A percentile compares a stretch with the other conserved stretches of the same genome.
Evolutionary conservation across 2,888 invertebrate genomes (phyloP).

Genomic region (Pachydiplax longipennis): DNA sequence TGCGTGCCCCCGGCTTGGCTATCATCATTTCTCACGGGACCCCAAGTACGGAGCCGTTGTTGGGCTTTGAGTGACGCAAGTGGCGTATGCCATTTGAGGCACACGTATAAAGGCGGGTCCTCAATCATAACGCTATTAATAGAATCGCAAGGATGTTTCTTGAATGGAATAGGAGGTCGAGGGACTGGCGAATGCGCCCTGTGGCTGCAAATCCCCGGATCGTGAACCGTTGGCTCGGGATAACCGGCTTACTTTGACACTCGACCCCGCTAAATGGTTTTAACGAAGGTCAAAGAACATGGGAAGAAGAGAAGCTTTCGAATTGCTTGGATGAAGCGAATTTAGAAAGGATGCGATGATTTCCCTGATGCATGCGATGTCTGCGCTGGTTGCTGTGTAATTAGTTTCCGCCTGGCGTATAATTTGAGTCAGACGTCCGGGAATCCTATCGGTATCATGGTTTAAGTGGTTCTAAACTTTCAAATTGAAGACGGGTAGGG

Average conservation of each 20-base stretch:
- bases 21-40: background rate
- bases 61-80: background rate
- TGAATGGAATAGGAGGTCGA: constrained; percentile 32
- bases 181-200: background rate
- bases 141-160: constrained; percentile 25
- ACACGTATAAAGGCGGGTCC: constrained; percentile 15
- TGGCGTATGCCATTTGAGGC: background rate
- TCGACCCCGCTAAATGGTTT: background rate
- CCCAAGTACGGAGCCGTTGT: background rate
- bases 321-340: background rate
- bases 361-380: background rate
- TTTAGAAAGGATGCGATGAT: background rate
- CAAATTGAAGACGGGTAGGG: no score
- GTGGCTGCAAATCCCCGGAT: background rate
- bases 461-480: no score
- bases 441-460: no score
- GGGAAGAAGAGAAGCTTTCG: background rate
- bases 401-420: no score
- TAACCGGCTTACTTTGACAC: background rate
- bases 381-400: background rate
- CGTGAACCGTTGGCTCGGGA: background rate
- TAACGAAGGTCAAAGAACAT: background rate
- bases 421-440: no score
- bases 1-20: background rate
- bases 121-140: constrained; percentile 35